A percentile compares a stretch with the other conserved stretches of the same genome.
phyloP scores from a whole-genome alignment of 2,888 invertebrate species.

The Caenorhabditis sp. region DNA sequence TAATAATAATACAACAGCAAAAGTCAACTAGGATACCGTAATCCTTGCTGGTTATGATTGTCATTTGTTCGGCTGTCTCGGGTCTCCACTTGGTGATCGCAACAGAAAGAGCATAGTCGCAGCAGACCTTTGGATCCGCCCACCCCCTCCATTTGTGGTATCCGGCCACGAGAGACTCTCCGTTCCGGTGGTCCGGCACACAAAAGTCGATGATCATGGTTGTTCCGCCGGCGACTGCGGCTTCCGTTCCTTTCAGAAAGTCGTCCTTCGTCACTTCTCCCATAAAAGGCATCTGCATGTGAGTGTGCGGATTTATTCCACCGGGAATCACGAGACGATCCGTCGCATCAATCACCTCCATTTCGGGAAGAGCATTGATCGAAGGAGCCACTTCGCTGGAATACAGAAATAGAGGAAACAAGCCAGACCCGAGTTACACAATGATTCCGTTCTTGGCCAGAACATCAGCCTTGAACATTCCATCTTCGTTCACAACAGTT shows the following conservation, averaged over 20 bases:
- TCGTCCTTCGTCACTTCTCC: conserved; percentile 88
- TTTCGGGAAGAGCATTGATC: conserved; percentile 11
- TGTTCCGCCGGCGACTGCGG: conserved; percentile 96
- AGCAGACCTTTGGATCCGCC: conserved; percentile 94
- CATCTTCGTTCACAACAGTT: conserved; percentile 93
- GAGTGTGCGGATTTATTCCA: conserved; percentile 86
- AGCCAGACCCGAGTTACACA: conserved; percentile 81
- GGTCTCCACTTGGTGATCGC: conserved; percentile 90
- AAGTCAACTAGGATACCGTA: conserved; percentile 83
- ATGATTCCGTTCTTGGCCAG: conserved; percentile 88
- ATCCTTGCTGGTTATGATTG: conserved; percentile 83
- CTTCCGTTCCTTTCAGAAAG: conserved; percentile 96
- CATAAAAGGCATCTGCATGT: conserved; percentile 94
- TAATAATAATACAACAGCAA: neutral
- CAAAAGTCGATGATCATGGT: conserved; percentile 85
- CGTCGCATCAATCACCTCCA: conserved; percentile 88
- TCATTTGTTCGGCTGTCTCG: conserved; percentile 87
- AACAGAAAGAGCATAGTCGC: conserved; percentile 95
- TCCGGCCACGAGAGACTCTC: conserved; percentile 85
- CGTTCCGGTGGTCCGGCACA: conserved; percentile 64
- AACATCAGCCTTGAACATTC: conserved; percentile 90
- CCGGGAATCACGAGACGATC: conserved; percentile 62
- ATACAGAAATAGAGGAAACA: neutral
- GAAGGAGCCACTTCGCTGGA: conserved; percentile 40
- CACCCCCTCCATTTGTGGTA: conserved; percentile 91